Evolutionary conservation across 92 coral and sea anemone genomes (phyloP), one percentile per base, ranked within the genome.

Genomic region (Umimayanthus kanabou): DNA sequence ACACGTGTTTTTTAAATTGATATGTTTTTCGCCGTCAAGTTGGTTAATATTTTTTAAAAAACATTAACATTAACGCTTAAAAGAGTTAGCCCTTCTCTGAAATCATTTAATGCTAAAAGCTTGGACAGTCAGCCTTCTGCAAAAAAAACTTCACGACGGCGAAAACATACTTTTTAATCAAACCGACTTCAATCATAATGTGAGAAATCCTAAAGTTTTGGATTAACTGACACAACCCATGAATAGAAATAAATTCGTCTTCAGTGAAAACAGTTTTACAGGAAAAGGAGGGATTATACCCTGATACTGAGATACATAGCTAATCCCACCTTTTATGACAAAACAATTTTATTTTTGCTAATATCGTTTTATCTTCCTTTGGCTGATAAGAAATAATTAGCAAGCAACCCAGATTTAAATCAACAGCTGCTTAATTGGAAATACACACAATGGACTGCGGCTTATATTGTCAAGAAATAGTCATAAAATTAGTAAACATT

Each of bases 371-470:
- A 1, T 61, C 26, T 72, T 72, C 37, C 76, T 28, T 72, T 28
- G 76, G n/a, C 39, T 30, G 39, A 72, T 29, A 28, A 72, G 39
- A 28, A 72, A 11, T 29, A 5, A 15, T 72, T 72, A 28, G 10
- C 76, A 72, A 33, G 40, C 42, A 72, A 72, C 16, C 40, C 42
- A 72, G 76, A 72, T 33, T 33, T 33, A 72, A 72, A 6, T 33
- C 18, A 72, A 72, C 76, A 72, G 76, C 76, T 72, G 76, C 30
- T 11, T 29, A 72, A 72, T 29, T 72, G 40, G 20, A 72, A 72
- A 72, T 6, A 28, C 22, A 72, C 20, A 72, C 76, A 72, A 72
- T 72, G 8, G 37, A 22, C 18, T 33, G 25, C 40, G 76, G 42
- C 43, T 72, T 72, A 72, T 7, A 72, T 72, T 72, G 76, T 72